Percentiles rank a stretch among this genome's conserved stretches.
Conservation (phyloP, 1,140 invertebrate genomes). For the Neotoxoptera formosana region DNA sequence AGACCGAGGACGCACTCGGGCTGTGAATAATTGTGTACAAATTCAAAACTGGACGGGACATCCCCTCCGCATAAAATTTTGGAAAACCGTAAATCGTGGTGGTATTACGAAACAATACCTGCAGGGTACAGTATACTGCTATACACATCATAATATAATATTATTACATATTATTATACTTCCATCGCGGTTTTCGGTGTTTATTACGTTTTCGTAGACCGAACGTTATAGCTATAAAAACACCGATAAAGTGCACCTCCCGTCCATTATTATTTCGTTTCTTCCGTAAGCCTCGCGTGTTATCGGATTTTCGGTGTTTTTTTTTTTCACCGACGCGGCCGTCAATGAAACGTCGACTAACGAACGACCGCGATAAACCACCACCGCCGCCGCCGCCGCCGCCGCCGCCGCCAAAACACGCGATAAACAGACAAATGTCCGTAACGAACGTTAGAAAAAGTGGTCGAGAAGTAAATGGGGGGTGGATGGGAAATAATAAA, state of each 20-base stretch:
- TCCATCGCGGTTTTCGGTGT: neutral
- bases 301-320: neutral
- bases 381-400: no score
- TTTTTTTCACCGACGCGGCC: neutral
- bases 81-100: neutral
- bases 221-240: neutral
- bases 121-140: no score
- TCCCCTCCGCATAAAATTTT: neutral
- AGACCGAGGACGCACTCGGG: no score
- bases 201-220: neutral
- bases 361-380: neutral
- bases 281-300: neutral
- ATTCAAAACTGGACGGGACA: no score
- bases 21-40: no score
- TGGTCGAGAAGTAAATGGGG: neutral
- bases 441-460: constrained; percentile 1
- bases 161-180: neutral
- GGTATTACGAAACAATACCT: neutral
- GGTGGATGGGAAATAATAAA: neutral
- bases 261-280: neutral
- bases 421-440: constrained; percentile 7
- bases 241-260: neutral
- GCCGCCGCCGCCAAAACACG: neutral
- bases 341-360: neutral
- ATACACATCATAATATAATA: neutral